Base-by-base conservation (phyloP, 2,888 invertebrate species). In the Himalopsyche japonica region DNA sequence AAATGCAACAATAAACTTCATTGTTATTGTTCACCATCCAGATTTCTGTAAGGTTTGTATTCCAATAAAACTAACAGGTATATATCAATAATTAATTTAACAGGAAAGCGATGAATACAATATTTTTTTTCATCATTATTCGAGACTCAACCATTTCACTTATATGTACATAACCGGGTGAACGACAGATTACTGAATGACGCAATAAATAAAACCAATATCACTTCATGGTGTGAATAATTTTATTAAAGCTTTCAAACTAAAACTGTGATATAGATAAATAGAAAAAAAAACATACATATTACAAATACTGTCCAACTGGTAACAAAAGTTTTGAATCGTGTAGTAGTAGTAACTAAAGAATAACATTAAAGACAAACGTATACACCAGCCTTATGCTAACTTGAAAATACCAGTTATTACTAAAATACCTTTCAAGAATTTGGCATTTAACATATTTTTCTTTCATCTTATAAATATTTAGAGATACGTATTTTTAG, bases 191-290 rank as follows among this genome's bases (percentile, higher is more conserved):
- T n/a, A n/a, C n/a, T n/a, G n/a, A n/a, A n/a, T n/a, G n/a, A n/a
- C n/a, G n/a, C n/a, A n/a, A n/a, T 43, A 70, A 70, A 70, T 77
- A 77, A 77, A 77, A 77, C 10, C 37, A 77, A 15, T 70, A 70
- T 3, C 27, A 70, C 12, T 49, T 76, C 34, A 79, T 81, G 84
- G 77, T 81, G 84, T 84, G 81, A 84, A 79, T 84, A 84, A 84
- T 82, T 84, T 84, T 84, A 84, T 84, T 84, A 84, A 84, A 84
- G 84, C 82, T 84, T 84, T 81, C 81, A 84, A 84, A 84, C 70
- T 80, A 84, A 84, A 81, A 84, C 81, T 76, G 81, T 70, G 49
- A 78, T 83, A 80, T 15, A 79, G 77, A 30, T 49, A 81, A 84
- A 76, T 81, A 81, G n/a, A n/a, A 15, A 77, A 77, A 77, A 77